Conservation (phyloP, 2,888 invertebrate species). For the Parascotia fuliginaria region DNA sequence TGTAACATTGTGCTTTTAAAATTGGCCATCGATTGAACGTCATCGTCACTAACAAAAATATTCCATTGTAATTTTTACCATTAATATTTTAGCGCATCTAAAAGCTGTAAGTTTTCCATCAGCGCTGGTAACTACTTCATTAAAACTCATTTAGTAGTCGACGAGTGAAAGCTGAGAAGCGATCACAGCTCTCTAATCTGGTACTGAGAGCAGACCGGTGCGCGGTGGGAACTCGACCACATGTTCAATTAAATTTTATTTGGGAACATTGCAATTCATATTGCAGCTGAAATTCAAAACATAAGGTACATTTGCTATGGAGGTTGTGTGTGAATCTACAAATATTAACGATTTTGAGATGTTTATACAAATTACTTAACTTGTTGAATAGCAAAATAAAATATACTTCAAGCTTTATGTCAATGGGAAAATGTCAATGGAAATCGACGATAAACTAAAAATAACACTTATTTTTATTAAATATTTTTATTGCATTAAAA, state of each 20-base stretch:
- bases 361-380: no score
- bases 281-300: slow-evolving; percentile 28
- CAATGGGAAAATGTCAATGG: no score
- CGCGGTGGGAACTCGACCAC: slow-evolving; percentile 60
- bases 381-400: no score
- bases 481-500: no score
- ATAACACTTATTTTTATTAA: no score
- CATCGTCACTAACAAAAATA: not conserved
- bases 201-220: slow-evolving; percentile 38
- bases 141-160: slow-evolving; percentile 59
- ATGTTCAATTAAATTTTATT: slow-evolving; percentile 70
- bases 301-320: no score
- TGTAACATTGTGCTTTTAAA: no score
- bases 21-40: no score
- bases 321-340: no score
- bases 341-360: no score
- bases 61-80: slow-evolving; percentile 10
- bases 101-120: slow-evolving; percentile 49
- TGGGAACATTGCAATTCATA: slow-evolving; percentile 30
- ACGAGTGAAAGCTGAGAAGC: slow-evolving; percentile 47
- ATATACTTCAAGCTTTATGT: no score
- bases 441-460: no score
- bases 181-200: slow-evolving; percentile 53
- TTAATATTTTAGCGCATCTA: slow-evolving; percentile 15
- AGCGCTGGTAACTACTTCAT: slow-evolving; percentile 53